phyloP scores from a whole-genome alignment of 2,113 vertebrate genomes.

The Ailuropoda melanoleuca region DNA sequence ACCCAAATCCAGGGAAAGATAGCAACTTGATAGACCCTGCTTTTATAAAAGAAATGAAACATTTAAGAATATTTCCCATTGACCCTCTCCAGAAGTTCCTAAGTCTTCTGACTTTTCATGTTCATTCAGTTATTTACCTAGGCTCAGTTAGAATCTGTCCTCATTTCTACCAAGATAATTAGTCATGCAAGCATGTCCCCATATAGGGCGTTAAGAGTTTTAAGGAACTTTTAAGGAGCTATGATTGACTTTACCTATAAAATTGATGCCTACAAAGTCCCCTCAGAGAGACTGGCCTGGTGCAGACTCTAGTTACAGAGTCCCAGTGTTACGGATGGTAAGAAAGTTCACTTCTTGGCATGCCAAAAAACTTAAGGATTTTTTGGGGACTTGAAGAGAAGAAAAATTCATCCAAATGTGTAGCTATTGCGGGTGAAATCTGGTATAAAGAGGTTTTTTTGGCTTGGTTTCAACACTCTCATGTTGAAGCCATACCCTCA shows the following conservation, averaged over 20 bases:
- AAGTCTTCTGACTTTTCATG: neutral
- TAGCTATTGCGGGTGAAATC: neutral
- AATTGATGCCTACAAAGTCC: neutral
- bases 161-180: neutral
- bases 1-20: neutral
- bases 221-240: neutral
- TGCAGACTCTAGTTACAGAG: neutral
- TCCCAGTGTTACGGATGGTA: neutral
- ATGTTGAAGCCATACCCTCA: neutral
- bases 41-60: neutral
- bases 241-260: neutral
- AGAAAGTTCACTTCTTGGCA: neutral
- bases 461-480: neutral
- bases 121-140: neutral
- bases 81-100: neutral
- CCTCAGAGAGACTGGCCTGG: neutral
- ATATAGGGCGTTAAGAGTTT: neutral
- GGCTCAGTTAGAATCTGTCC: neutral
- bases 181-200: neutral
- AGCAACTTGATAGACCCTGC: neutral
- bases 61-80: neutral
- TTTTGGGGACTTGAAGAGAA: neutral
- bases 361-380: neutral
- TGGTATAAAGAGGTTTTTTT: neutral
- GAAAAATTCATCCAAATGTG: neutral